Base-by-base conservation (phyloP, 2,113 vertebrate genomes). In the Neotoma lepida region DNA sequence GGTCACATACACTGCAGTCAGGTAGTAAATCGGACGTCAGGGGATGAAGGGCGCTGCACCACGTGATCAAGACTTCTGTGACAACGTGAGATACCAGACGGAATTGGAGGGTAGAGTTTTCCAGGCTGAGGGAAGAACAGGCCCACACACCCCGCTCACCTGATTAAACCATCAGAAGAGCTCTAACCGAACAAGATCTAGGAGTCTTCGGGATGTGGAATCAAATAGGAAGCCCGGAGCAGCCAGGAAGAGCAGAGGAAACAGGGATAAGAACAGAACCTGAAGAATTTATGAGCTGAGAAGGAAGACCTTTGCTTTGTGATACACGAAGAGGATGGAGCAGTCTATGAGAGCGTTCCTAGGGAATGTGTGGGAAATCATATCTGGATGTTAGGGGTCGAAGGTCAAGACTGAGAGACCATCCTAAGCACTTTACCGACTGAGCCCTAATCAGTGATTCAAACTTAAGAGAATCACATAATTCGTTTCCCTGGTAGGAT, bases 231-330 rank as follows among this genome's bases (percentile, higher is more conserved):
- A 70, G 26, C 1, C 1, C 66, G 51, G 26, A 12, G 15, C 22
- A 33, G 12, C 54, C 9, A 88, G 51, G 78, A 93, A 91, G 71
- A 81, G 66, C 70, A 92, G 49, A 8, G 24, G 81, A 44, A 88
- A 39, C 12, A 35, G 68, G 9, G 15, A 0, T 56, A 28, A 41
- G 33, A 91, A 35, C 1, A 33, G 41, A 87, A 71, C 46, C 15
- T 54, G 41, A 89, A 82, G 58, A 91, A 78, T 7, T 61, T 33
- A 46, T 6, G 3, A 51, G n/a, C 73, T 56, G 39, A 61, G 61
- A 56, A 73, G 46, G 64, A 46, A 71, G 26, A 49, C 46, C 30
- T 41, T 81, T 58, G 54, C 41, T 68, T 35, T 22, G 22, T 4
- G 46, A 26, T 44, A 17, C 64, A 89, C 12, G 17, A 51, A 30